phyloP scores from a whole-genome alignment of 2,797 vertebrate species.

The Characodon lateralis region DNA sequence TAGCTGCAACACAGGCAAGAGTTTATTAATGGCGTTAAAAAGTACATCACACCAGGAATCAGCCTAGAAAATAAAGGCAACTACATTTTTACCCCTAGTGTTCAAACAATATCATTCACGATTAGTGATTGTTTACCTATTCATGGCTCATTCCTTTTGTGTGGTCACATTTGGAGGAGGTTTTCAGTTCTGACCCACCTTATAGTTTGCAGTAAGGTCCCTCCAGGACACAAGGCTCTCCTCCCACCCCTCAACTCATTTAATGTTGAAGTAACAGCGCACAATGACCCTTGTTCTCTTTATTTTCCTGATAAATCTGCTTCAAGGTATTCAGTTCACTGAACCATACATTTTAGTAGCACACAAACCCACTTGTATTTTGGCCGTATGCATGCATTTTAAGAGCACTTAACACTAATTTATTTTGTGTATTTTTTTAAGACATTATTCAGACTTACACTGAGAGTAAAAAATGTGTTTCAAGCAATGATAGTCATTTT shows the following conservation, averaged over 20 bases:
- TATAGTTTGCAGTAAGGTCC: slow-evolving; percentile 1
- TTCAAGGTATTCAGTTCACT: slow-evolving; percentile 5
- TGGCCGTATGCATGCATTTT: too few relatives aligned
- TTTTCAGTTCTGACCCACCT: not conserved
- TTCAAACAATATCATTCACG: not conserved
- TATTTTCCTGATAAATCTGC: slow-evolving; percentile 14
- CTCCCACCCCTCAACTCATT: slow-evolving; percentile 36
- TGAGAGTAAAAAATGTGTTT: too few relatives aligned
- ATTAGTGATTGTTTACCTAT: not conserved
- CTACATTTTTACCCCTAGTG: not conserved
- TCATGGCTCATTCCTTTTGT: not conserved
- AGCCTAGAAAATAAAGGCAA: not conserved
- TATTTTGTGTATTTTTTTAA: too few relatives aligned
- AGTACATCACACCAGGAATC: not conserved
- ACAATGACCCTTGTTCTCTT: slow-evolving; percentile 24
- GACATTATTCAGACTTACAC: too few relatives aligned
- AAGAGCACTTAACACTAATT: too few relatives aligned
- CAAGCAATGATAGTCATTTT: too few relatives aligned
- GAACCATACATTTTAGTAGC: not conserved
- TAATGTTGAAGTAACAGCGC: not conserved
- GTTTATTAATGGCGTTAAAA: not conserved
- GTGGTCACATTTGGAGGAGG: not conserved
- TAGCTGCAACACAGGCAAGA: not conserved
- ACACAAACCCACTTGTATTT: not conserved
- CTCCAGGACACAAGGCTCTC: slow-evolving; percentile 10